Evolutionary conservation across 2,113 vertebrate genomes (phyloP).

Genomic region (Nematolebias whitei): DNA sequence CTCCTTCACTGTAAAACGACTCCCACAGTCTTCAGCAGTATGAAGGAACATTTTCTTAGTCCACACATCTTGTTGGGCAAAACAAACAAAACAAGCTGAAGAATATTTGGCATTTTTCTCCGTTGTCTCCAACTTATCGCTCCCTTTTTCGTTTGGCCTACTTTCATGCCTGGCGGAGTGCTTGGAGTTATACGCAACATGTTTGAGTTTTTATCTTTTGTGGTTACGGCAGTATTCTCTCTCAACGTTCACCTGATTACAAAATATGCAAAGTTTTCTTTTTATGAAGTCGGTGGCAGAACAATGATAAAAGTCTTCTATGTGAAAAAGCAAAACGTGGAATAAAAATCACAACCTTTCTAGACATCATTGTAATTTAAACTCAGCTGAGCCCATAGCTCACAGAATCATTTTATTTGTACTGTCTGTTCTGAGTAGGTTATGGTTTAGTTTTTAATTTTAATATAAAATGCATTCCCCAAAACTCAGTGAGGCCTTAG

Average conservation of each 20-base stretch:
- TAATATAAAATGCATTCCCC: not conserved
- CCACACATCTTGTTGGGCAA: constrained; percentile 49
- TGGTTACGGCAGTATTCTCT: constrained; percentile 7
- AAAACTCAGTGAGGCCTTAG: not conserved
- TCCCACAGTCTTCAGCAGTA: constrained; percentile 33
- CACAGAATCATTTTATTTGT: not conserved
- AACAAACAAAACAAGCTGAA: constrained; percentile 48
- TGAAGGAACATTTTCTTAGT: constrained; percentile 40
- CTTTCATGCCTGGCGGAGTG: constrained; percentile 68
- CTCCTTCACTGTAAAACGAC: constrained; percentile 27
- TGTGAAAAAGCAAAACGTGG: no score
- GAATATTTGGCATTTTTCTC: constrained; percentile 54
- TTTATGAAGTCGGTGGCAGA: no score
- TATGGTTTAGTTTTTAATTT: not conserved
- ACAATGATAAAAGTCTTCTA: no score
- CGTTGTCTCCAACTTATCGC: constrained; percentile 47
- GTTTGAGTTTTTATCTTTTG: constrained; percentile 51
- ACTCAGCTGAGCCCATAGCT: not conserved
- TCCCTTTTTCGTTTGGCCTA: constrained; percentile 27
- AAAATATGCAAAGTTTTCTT: no score
- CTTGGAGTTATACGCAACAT: constrained; percentile 56
- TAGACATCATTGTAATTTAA: no score
- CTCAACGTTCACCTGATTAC: constrained; percentile 12
- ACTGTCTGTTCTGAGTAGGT: not conserved
- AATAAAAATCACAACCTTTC: no score